Percentiles rank a stretch among this genome's conserved stretches.
phyloP scores from a whole-genome alignment of 2,888 invertebrate species.

The Keiferia lycopersicella region DNA sequence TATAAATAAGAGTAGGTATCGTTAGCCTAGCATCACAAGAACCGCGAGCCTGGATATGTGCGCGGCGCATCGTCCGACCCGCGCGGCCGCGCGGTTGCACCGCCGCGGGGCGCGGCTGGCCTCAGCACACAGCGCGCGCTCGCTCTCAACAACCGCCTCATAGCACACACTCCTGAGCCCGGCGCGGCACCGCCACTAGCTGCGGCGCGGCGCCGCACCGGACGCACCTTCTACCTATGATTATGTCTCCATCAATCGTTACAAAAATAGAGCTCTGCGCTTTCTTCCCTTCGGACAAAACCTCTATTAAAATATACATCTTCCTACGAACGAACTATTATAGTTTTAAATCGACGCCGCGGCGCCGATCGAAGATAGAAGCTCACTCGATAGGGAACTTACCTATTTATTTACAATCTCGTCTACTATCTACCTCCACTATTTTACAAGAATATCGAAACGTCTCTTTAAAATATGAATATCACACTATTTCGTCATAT shows the following conservation, averaged over 20 bases:
- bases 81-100: constrained; percentile 7
- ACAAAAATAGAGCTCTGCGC: constrained; percentile 18
- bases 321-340: constrained; percentile 36
- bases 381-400: constrained; percentile 42
- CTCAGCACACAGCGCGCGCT: neutral
- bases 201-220: neutral
- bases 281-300: neutral
- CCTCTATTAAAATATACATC: constrained; percentile 23
- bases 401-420: constrained; percentile 38
- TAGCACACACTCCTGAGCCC: constrained; percentile 30
- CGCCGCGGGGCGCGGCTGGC: neutral
- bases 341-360: constrained; percentile 40
- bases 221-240: constrained; percentile 5
- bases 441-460: constrained; percentile 32
- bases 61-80: neutral
- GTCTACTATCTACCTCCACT: neutral
- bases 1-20: constrained; percentile 20
- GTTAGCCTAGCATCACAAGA: constrained; percentile 47
- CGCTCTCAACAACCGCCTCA: neutral
- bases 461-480: constrained; percentile 42
- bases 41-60: constrained; percentile 33
- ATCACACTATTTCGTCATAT: constrained; percentile 46
- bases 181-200: neutral
- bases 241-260: constrained; percentile 11
- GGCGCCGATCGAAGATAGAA: constrained; percentile 39